Conservation (phyloP, 1,140 invertebrate genomes). For the Zaprionus africanus region DNA sequence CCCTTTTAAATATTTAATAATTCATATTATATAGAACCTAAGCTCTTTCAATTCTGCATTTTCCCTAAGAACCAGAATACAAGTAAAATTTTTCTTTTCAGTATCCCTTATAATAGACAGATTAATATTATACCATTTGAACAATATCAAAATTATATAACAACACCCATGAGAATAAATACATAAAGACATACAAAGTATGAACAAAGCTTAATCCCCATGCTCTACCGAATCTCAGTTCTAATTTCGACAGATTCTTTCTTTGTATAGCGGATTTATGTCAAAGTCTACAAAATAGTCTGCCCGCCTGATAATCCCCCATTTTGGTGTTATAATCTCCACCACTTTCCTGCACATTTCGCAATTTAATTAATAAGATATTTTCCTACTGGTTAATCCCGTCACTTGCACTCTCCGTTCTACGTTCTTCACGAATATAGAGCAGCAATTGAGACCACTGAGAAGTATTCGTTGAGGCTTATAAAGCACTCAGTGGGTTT, state of each 20-base stretch:
- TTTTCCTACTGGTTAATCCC: not conserved
- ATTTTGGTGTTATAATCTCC: not conserved
- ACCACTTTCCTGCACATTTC: not conserved
- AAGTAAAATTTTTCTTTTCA: no score
- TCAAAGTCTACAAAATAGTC: not conserved
- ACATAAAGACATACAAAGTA: no score
- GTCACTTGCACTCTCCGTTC: constrained; percentile 1
- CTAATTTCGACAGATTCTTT: not conserved
- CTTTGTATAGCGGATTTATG: not conserved
- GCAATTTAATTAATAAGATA: not conserved
- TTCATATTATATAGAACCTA: no score
- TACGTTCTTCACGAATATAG: not conserved
- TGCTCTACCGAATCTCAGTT: not conserved
- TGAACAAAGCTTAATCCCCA: no score
- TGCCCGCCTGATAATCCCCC: not conserved
- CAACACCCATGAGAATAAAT: not conserved
- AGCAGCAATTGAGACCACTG: not conserved
- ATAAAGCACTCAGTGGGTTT: constrained; percentile 32
- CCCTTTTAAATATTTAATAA: no score
- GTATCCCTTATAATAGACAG: no score
- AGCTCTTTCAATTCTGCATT: no score
- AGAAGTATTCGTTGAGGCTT: constrained; percentile 6
- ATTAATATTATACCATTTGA: not conserved
- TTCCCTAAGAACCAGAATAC: no score
- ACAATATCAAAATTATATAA: not conserved